Percentiles rank a stretch among this genome's conserved stretches.
These are phyloP conservation scores for Kobus ellipsiprymnus DNA, from an alignment of 2,113 vertebrate species.

Conservation along the genomic window DNA sequence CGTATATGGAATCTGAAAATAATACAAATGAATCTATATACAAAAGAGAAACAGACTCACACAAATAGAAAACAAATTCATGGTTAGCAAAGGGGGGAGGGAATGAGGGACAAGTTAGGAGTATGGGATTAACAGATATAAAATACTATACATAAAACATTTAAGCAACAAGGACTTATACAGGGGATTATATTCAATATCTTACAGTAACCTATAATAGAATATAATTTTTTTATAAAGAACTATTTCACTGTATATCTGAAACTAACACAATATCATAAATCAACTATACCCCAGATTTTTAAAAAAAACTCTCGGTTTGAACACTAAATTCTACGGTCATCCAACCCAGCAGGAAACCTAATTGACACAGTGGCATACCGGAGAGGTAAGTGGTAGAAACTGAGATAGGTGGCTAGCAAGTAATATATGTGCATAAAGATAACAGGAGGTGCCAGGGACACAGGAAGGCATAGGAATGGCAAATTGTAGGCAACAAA, in stretches of 20 bases:
- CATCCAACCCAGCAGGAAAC: background rate
- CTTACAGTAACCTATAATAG: background rate
- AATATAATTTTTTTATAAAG: background rate
- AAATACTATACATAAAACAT: background rate
- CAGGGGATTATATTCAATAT: background rate
- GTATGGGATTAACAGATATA: background rate
- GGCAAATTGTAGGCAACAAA: background rate
- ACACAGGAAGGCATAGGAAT: background rate
- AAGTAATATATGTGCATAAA: background rate
- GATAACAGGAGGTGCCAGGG: background rate
- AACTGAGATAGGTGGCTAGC: background rate
- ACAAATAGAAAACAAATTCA: background rate
- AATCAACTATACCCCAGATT: background rate
- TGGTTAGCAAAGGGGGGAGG: background rate
- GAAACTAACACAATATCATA: background rate
- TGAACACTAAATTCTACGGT: background rate
- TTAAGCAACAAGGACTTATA: background rate
- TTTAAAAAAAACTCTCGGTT: background rate
- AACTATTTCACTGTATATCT: fast-evolving
- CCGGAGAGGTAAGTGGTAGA: background rate
- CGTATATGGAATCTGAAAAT: background rate
- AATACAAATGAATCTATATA: background rate
- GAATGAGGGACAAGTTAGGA: background rate
- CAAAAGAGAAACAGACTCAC: background rate
- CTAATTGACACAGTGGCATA: background rate